Evolutionary conservation across 1,140 invertebrate species (phyloP).

Genomic region (Cyclargus thomasi): DNA sequence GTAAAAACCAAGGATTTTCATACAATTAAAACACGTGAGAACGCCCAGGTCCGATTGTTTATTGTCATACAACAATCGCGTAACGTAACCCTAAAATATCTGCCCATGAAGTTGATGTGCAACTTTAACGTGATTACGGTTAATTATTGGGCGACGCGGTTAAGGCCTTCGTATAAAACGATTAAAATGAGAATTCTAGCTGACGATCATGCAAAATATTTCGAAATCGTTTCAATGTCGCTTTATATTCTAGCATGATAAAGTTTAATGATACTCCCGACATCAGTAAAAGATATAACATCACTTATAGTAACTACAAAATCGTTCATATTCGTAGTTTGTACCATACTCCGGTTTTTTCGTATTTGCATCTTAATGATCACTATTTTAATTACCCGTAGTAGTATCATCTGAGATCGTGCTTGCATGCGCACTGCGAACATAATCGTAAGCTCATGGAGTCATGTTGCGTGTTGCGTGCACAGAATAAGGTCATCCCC

Average conservation of each 20-base stretch:
- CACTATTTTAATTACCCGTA: too few species aligned
- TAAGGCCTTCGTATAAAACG: neutral
- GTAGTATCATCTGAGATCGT: neutral
- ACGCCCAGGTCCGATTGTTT: slow-evolving; percentile 35
- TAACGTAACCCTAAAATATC: slow-evolving; percentile 27
- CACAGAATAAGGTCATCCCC: neutral
- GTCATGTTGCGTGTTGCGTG: neutral
- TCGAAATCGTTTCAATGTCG: too few species aligned
- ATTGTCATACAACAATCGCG: slow-evolving; percentile 38
- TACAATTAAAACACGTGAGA: slow-evolving; percentile 41
- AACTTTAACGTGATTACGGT: slow-evolving; percentile 13
- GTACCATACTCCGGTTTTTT: too few species aligned
- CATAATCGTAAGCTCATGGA: neutral
- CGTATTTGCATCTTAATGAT: too few species aligned
- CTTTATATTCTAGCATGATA: too few species aligned
- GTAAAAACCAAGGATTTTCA: slow-evolving; percentile 47
- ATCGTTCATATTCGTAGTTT: too few species aligned
- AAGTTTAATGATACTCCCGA: too few species aligned
- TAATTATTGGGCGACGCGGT: neutral
- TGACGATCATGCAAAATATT: neutral
- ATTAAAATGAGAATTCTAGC: neutral
- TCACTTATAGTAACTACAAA: too few species aligned
- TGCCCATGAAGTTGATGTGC: slow-evolving; percentile 15
- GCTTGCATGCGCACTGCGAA: neutral
- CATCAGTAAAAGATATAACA: too few species aligned